Conservation (phyloP, 2,113 vertebrate species). For the Istiophorus platypterus region DNA sequence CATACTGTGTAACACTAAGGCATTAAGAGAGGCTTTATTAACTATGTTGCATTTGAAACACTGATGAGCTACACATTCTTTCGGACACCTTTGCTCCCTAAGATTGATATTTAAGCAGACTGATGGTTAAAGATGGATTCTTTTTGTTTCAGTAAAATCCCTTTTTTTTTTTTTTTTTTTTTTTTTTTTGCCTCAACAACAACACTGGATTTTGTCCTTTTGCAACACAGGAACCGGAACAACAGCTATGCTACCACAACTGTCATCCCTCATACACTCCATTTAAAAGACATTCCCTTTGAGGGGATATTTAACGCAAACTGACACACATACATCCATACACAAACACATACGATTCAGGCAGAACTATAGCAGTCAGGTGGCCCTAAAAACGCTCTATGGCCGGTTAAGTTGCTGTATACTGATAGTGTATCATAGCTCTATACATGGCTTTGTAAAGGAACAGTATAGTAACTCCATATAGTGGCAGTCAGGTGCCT, state of each 20-base stretch:
- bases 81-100: conserved; percentile 59
- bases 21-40: conserved; percentile 80
- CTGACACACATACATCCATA: conserved; percentile 36
- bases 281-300: conserved; percentile 73
- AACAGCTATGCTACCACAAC: conserved; percentile 61
- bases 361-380: conserved; percentile 78
- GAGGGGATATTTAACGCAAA: conserved; percentile 68
- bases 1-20: conserved; percentile 78
- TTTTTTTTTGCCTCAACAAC: conserved; percentile 37
- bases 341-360: conserved; percentile 67
- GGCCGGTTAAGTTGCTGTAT: conserved; percentile 73
- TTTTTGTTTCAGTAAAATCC: conserved; percentile 54
- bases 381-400: conserved; percentile 73
- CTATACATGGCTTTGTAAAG: conserved; percentile 77
- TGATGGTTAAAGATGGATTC: conserved; percentile 43
- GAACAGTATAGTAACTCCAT: conserved; percentile 75
- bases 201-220: conserved; percentile 64
- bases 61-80: conserved; percentile 81
- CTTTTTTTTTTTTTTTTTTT: conserved; percentile 45
- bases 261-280: conserved; percentile 41
- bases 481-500: conserved; percentile 62
- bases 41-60: conserved; percentile 74
- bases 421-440: conserved; percentile 71
- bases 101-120: conserved; percentile 60
- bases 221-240: conserved; percentile 49